Conservation (phyloP, 30 jellyfish, hydroid and myxozoan species). For the Aurelia aurita complex sp. Pacific region DNA sequence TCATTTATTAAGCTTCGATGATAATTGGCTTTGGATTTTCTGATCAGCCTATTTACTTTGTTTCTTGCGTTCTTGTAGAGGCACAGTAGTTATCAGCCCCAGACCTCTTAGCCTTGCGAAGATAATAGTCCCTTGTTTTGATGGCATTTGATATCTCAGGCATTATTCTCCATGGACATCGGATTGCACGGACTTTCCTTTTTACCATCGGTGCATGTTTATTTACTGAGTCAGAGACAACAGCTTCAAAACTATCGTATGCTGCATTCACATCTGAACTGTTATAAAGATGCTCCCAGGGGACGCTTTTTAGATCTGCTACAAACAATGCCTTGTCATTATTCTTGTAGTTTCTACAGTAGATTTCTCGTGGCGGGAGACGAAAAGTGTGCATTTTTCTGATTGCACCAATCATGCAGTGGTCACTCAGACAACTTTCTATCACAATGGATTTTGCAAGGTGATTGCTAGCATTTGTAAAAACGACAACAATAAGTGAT, state of each 20-base stretch:
- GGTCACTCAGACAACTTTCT: constrained; percentile 32
- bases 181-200: constrained; percentile 54
- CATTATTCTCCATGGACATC: constrained; percentile 33
- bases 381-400: constrained; percentile 43
- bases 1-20: constrained; percentile 14
- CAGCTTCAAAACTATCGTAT: constrained; percentile 2
- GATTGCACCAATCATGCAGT: constrained; percentile 56
- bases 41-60: constrained; percentile 24
- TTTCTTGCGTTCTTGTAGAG: constrained; percentile 34
- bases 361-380: constrained; percentile 46
- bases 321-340: constrained; percentile 15
- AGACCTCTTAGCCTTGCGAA: constrained; percentile 24
- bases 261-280: constrained; percentile 9
- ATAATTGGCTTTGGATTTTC: constrained; percentile 37
- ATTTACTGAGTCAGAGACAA: constrained; percentile 13
- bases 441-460: constrained; percentile 13
- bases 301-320: background rate
- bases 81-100: constrained; percentile 35
- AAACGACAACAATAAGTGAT: constrained; percentile 33
- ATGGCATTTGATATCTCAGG: constrained; percentile 24
- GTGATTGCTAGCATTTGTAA: constrained; percentile 9
- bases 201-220: constrained; percentile 43
- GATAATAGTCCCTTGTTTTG: constrained; percentile 42
- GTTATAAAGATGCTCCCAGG: constrained; percentile 8
- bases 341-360: constrained; percentile 33